These are phyloP conservation scores for Australoheros scitulus DNA, from an alignment of 2,113 vertebrate species.

Conservation along the genomic window DNA sequence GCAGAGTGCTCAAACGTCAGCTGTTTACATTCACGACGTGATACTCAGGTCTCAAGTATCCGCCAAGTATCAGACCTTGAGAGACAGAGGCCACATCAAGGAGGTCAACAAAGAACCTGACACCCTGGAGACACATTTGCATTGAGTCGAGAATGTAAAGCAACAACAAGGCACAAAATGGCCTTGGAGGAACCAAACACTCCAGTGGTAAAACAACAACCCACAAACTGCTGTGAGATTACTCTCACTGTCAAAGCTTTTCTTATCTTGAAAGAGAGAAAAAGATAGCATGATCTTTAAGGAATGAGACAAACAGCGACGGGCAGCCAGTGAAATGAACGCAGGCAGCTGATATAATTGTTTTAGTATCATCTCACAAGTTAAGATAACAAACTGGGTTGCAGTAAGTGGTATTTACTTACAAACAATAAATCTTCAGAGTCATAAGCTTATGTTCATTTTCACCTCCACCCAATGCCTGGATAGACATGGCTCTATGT, in stretches of 20 bases:
- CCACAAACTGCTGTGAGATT: conserved; percentile 66
- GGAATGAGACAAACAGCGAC: conserved; percentile 38
- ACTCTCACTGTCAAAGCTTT: conserved; percentile 44
- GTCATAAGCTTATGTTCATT: conserved; percentile 23
- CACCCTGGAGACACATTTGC: conserved; percentile 77
- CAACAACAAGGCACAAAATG: conserved; percentile 59
- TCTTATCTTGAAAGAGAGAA: conserved; percentile 51
- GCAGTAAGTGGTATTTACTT: conserved; percentile 16
- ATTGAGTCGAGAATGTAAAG: conserved; percentile 76
- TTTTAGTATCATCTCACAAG: conserved; percentile 63
- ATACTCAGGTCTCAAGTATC: conserved; percentile 77
- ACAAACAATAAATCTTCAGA: conserved; percentile 54
- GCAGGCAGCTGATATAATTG: conserved; percentile 46
- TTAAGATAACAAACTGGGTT: conserved; percentile 46
- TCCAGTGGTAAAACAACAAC: conserved; percentile 62
- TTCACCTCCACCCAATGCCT: conserved; percentile 38
- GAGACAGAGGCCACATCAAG: conserved; percentile 75
- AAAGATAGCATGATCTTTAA: conserved; percentile 35
- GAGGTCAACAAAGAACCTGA: conserved; percentile 77
- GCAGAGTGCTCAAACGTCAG: conserved; percentile 63
- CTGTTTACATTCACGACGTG: conserved; percentile 77
- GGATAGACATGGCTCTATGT: not conserved
- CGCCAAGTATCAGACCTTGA: conserved; percentile 73
- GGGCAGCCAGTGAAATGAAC: conserved; percentile 44
- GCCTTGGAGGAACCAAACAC: conserved; percentile 62